These are phyloP conservation scores for Chrosomus eos DNA, from an alignment of 2,797 vertebrate species.

Conservation along the genomic window DNA sequence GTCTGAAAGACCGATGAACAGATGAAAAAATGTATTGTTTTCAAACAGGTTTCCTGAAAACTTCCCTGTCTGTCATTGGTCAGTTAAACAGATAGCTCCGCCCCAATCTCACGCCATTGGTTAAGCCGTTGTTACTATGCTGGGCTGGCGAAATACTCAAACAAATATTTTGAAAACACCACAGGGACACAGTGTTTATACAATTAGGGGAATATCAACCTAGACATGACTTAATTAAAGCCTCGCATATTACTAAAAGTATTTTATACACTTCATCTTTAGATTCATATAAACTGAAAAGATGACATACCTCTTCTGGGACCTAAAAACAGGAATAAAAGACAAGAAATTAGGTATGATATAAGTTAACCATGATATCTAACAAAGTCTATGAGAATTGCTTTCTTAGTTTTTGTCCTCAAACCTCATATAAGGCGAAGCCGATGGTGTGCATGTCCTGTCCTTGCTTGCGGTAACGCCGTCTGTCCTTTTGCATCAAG, in stretches of 20 bases:
- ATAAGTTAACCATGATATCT: not conserved
- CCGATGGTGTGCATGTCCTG: slow-evolving; percentile 89
- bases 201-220: not conserved
- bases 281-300: not conserved
- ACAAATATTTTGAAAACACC: slow-evolving; percentile 5
- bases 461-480: slow-evolving; percentile 75
- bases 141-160: not conserved
- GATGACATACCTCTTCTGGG: slow-evolving; percentile 85
- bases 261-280: not conserved
- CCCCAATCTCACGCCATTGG: not conserved
- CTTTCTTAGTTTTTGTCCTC: not conserved
- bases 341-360: not conserved
- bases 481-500: slow-evolving; percentile 93
- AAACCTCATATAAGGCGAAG: slow-evolving; percentile 89
- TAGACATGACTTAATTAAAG: not conserved
- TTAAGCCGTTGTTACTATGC: not conserved
- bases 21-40: not conserved
- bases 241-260: not conserved
- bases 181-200: not conserved
- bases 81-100: not conserved
- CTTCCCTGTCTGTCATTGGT: not conserved
- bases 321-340: slow-evolving; percentile 71
- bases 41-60: not conserved
- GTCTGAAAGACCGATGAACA: not conserved
- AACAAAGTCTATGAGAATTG: not conserved